Conservation (phyloP, 2,797 vertebrate species). For the Pangasius krempfi region DNA sequence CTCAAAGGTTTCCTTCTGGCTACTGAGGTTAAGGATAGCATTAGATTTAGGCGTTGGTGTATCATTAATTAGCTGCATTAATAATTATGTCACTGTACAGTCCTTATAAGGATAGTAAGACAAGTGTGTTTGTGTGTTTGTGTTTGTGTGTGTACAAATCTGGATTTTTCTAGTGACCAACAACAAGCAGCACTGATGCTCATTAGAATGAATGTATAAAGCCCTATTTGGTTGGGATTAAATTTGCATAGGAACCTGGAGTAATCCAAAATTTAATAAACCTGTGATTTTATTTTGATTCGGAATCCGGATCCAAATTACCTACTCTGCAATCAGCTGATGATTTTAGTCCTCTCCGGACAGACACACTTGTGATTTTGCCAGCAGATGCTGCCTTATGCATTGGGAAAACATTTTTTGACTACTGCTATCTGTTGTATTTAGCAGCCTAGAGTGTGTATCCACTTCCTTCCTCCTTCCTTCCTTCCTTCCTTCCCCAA, state of each 20-base stretch:
- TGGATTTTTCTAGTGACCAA: not conserved
- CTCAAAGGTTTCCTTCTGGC: too few relatives aligned
- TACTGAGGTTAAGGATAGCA: too few relatives aligned
- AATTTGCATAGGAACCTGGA: not conserved
- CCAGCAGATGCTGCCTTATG: not conserved
- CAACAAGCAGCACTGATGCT: not conserved
- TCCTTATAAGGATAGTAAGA: too few relatives aligned
- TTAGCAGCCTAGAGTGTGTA: not conserved
- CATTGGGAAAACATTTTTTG: not conserved
- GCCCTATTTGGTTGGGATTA: not conserved
- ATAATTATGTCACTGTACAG: too few relatives aligned
- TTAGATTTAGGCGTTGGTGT: too few relatives aligned
- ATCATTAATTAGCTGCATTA: too few relatives aligned
- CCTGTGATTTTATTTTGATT: not conserved
- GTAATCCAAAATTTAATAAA: not conserved
- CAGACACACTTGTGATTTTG: not conserved
- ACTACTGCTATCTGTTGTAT: not conserved
- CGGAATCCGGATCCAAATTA: not conserved
- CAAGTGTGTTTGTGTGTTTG: conserved; percentile 7
- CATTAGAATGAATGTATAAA: not conserved
- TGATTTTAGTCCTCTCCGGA: not conserved
- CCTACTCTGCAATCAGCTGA: not conserved
- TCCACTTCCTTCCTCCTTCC: not conserved
- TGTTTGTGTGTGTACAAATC: not conserved
- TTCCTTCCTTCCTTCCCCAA: not conserved